phyloP scores from a whole-genome alignment of 2,797 vertebrate species.

The Propithecus perrieri region DNA sequence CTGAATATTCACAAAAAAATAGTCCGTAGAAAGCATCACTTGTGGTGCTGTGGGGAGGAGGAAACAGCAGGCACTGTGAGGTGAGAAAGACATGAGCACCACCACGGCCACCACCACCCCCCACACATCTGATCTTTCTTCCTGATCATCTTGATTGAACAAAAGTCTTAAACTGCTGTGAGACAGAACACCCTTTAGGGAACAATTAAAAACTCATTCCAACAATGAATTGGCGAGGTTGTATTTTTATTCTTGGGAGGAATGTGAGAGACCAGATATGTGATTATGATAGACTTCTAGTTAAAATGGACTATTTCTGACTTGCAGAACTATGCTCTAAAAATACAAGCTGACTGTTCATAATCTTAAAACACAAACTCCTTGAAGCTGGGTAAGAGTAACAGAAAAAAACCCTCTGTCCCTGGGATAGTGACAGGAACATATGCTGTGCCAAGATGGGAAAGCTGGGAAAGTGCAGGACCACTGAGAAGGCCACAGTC shows the following conservation, averaged over 20 bases:
- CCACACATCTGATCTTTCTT: not conserved
- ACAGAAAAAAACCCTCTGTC: not conserved
- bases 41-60: not conserved
- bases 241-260: not conserved
- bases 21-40: not conserved
- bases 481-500: not conserved
- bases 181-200: not conserved
- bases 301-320: slow-evolving; percentile 31
- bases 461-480: not conserved
- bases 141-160: not conserved
- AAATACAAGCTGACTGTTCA: slow-evolving; percentile 54
- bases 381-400: not conserved
- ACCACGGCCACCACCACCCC: not conserved
- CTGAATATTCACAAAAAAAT: not conserved
- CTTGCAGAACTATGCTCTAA: not conserved
- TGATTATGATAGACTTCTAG: not conserved
- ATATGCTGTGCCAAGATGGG: not conserved
- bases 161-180: not conserved
- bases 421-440: not conserved
- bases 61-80: not conserved
- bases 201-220: not conserved
- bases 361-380: not conserved
- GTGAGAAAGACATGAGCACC: not conserved
- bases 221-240: not conserved
- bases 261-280: not conserved